A percentile compares a stretch with the other conserved stretches of the same genome.
These are phyloP conservation scores for Tretioscincus oriximinensis DNA, from an alignment of 2,113 vertebrate species.

Conservation along the genomic window DNA sequence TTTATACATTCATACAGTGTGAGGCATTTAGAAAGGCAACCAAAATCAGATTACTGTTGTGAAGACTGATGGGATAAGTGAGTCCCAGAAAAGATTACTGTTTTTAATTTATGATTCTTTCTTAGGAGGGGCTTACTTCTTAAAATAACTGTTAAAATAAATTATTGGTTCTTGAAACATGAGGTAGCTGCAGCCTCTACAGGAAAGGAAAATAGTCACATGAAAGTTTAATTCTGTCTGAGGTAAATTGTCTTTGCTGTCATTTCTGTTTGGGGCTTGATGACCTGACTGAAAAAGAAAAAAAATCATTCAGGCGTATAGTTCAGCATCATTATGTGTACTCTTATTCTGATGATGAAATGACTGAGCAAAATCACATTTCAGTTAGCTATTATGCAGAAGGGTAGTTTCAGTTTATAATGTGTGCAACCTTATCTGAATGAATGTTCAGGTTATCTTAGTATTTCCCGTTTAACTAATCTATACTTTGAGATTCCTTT, in stretches of 20 bases:
- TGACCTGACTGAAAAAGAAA: constrained; percentile 21
- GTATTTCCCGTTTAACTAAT: background rate
- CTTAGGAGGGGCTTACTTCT: constrained; percentile 19
- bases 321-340: constrained; percentile 5
- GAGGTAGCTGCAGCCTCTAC: background rate
- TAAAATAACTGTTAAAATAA: background rate
- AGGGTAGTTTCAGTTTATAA: background rate
- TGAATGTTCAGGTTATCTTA: background rate
- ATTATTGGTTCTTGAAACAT: constrained; percentile 14
- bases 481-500: background rate
- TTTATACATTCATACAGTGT: constrained; percentile 38
- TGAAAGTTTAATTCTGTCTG: background rate
- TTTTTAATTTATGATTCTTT: constrained; percentile 30
- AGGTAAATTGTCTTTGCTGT: constrained; percentile 15
- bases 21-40: constrained; percentile 34
- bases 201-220: background rate
- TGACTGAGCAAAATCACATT: constrained; percentile 1
- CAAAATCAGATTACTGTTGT: constrained; percentile 16
- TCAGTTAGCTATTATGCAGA: constrained; percentile 3
- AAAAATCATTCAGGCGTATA: constrained; percentile 5
- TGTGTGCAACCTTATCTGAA: background rate
- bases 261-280: background rate
- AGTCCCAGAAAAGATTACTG: constrained; percentile 15
- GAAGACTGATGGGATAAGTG: background rate
- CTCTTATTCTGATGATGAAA: background rate